Percentiles rank a stretch among this genome's conserved stretches.
These are phyloP conservation scores for Neopipo cinnamomea DNA, from an alignment of 2,113 vertebrate species.

Conservation along the genomic window DNA sequence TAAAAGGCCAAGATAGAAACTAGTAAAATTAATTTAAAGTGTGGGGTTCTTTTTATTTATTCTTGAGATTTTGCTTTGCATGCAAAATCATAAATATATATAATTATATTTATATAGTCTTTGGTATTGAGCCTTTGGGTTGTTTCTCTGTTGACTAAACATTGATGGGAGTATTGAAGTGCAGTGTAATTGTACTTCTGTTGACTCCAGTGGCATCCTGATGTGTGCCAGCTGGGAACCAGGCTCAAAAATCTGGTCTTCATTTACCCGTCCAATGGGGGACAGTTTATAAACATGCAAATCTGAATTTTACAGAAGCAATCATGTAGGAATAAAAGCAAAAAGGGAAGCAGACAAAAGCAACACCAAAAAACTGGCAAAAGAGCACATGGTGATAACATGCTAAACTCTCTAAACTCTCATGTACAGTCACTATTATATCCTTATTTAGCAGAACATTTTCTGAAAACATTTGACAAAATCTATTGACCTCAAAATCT, in stretches of 20 bases:
- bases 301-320: not conserved
- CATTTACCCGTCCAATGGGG: not conserved
- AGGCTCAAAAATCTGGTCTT: not conserved
- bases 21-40: not conserved
- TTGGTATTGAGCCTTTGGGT: not conserved
- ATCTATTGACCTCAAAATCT: not conserved
- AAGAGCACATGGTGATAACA: accelerated
- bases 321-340: not conserved
- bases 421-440: not conserved
- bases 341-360: not conserved
- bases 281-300: not conserved
- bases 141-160: not conserved
- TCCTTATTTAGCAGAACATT: not conserved
- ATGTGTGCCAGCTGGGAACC: not conserved
- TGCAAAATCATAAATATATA: not conserved
- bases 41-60: not conserved
- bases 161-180: not conserved
- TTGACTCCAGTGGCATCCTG: not conserved
- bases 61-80: not conserved
- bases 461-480: not conserved
- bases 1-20: not conserved
- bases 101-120: not conserved
- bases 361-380: not conserved
- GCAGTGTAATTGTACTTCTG: not conserved
- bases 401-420: not conserved